Evolutionary conservation across 2,113 vertebrate species (phyloP), one percentile per base, ranked within the genome.

Genomic region (Hucho hucho): DNA sequence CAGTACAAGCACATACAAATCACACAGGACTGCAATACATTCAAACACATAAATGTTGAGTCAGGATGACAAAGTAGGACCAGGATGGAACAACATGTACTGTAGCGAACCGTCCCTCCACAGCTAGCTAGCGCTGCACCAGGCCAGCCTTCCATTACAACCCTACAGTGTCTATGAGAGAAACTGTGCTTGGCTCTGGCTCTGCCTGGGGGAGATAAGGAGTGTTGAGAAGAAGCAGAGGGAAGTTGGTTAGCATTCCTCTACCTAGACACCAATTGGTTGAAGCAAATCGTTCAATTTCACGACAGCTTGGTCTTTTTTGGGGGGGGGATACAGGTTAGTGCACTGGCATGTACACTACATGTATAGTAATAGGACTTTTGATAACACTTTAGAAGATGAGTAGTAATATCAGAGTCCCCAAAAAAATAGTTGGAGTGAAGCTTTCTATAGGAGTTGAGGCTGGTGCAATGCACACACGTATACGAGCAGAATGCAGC

Each of bases 211-310:
- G n/a, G 74, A 80, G 75, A 88, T 83, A 86, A 85, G 86, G 32
- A 69, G 43, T 37, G 32, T 47, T 66, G 75, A 86, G 69, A 75
- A 76, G 82, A 58, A 82, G 22, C 85, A 87, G 82, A 81, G 81
- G 81, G 85, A 69, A 80, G 66, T 7, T 26, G 77, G 28, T 76
- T 3, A 74, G 73, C 59, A 49, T 79, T 76, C 74, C 14, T 69
- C 12, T 61, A 70, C 37, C 2, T 18, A 49, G 14, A 11, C 47
- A 4, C 63, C 6, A 4, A 64, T 24, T 25, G 24, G 63, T 26
- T 25, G 3, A 64, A 64, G 12, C n/a, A 63, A 63, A 63, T 11
- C 12, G 1, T 5, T 65, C 2, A 18, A 53, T 18, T 18, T 43
- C 37, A 43, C 9, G 37, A 53, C 49, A 53, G 16, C 49, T 18